Base-by-base conservation (phyloP, 2,797 vertebrate species). In the Fundulus diaphanus region DNA sequence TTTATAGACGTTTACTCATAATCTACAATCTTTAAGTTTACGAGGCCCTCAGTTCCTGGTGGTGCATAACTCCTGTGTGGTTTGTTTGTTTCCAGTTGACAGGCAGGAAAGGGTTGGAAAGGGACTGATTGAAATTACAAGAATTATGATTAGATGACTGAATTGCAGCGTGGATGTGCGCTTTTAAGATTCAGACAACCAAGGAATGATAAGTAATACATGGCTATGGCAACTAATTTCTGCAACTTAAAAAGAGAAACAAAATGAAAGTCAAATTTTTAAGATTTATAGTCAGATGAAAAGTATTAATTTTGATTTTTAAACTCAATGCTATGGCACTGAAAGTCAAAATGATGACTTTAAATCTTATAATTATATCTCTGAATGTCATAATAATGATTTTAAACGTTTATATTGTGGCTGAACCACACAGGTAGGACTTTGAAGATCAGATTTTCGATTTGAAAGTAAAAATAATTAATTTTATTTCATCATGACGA, bases 141-240 rank as follows among this genome's bases (percentile, higher is more conserved):
- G 57, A 70, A 70, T 74, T 74, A 70, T 85, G 82, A 83, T 84
- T 56, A 75, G 22, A 80, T 80, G 68, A 80, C 27, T 73, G 27
- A 2, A 44, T 24, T 56, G 71, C 37, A 68, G 66, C 42, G 73
- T 68, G 16, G n/a, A 11, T 24, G 11, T 63, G 63, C 59, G n/a
- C 69, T 65, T 24, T 68, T 73, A 20, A 70, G 33, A 67, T 49
- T 82, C 44, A 70, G 67, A 66, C 52, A 29, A 63, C 77, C 49
- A 46, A 68, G 52, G 15, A 81, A 84, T 76, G 37, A 11, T 6
- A 79, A 84, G 73, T 71, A 22, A 74, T 18, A 20, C 16, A 9
- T 22, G 20, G 16, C 33, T 70, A 7, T n/a, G 24, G 37, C 15
- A 66, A 37, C 18, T 33, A 7, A 22, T 37, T 35, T 33, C 2